Base-by-base conservation (phyloP, 37 sponge, comb jelly and placozoan species). In the Ephydatia muelleri region DNA sequence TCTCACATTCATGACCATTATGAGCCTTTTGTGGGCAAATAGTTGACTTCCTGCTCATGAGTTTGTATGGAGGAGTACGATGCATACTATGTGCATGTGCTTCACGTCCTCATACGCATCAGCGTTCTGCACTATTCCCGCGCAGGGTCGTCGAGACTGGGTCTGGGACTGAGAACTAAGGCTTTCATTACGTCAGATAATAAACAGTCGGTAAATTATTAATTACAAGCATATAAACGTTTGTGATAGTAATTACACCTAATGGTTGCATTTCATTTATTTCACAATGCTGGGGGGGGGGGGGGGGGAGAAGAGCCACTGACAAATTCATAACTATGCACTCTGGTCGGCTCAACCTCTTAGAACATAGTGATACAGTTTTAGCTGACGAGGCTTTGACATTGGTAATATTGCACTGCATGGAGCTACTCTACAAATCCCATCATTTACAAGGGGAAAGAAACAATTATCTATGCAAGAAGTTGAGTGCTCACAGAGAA, bases 341-440 rank as follows among this genome's bases (percentile, higher is more conserved):
- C 14, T 71, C 79, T 83, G 84, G 89, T 29, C 83, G 77, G 48
- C 80, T 88, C 22, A 67, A 82, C 26, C 21, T 72, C 9, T 23
- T 82, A 12, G 68, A 72, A 40, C 79, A 38, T 83, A 83, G 89
- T 49, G 89, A 88, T 40, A 30, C 57, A 2, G 78, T 83, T 19
- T 27, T 88, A 13, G 84, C 89, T 33, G 84, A 88, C 68, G n/a
- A 40, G 88, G 83, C 27, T 83, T 83, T 72, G 70, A 28, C 23
- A 83, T 88, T 78, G 38, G 78, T 37, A 83, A 82, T 72, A 37
- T 83, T 28, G 73, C 70, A 23, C 47, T 88, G 47, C 57, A 34
- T 26, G 83, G 83, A 49, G 89, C 79, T 19, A 83, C 71, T n/a
- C 83, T 88, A 27, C 84, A 34, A 13, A 88, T 88, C 16, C 89